Conservation (phyloP, 2,113 vertebrate species). For the Poeciliopsis turrubarensis region DNA sequence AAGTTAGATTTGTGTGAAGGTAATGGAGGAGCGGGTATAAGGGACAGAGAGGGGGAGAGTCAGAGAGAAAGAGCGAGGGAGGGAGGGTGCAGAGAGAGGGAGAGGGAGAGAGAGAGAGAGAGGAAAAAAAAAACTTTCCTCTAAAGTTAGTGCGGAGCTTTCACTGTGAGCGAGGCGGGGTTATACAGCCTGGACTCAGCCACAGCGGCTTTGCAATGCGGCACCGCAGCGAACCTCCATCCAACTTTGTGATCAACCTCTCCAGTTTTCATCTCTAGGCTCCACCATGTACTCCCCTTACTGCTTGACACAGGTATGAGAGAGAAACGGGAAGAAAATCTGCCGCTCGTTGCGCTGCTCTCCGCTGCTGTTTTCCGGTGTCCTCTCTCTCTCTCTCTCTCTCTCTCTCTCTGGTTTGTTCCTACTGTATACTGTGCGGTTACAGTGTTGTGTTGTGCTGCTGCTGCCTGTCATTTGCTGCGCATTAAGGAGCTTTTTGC, state of each 20-base stretch:
- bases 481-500: slow-evolving; percentile 51
- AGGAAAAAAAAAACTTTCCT: slow-evolving; percentile 72
- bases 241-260: slow-evolving; percentile 77
- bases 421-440: slow-evolving; percentile 29
- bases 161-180: slow-evolving; percentile 85
- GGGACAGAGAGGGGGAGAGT: slow-evolving; percentile 28
- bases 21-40: slow-evolving; percentile 28
- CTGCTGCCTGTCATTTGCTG: slow-evolving; percentile 65
- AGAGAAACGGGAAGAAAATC: not conserved
- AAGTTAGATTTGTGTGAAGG: slow-evolving; percentile 15
- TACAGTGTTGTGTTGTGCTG: slow-evolving; percentile 27
- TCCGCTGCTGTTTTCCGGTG: slow-evolving; percentile 11
- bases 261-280: slow-evolving; percentile 74
- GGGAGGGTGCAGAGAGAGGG: slow-evolving; percentile 38
- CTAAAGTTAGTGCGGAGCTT: slow-evolving; percentile 81
- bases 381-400: slow-evolving; percentile 6
- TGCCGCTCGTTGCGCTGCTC: slow-evolving; percentile 31
- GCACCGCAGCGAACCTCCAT: slow-evolving; percentile 82
- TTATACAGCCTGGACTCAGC: slow-evolving; percentile 78
- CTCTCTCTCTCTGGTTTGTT: slow-evolving; percentile 41
- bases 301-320: slow-evolving; percentile 85
- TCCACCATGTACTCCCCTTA: slow-evolving; percentile 84
- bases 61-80: slow-evolving; percentile 6
- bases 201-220: slow-evolving; percentile 82
- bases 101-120: slow-evolving; percentile 35